Evolutionary conservation across 2,113 vertebrate species (phyloP).

Genomic region (Argyrosomus japonicus): DNA sequence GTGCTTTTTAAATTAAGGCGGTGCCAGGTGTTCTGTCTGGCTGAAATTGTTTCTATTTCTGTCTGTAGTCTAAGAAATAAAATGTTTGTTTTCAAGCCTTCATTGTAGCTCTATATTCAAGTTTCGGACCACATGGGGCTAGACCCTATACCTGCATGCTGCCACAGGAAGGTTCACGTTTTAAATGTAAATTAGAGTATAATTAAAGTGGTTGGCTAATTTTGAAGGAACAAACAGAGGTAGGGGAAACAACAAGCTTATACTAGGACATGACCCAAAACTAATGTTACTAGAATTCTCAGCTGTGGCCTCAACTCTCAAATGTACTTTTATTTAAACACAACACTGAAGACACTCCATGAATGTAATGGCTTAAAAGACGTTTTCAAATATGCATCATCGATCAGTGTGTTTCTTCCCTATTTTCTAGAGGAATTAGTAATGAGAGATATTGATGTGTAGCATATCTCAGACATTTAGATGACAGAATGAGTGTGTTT

Average conservation of each 20-base stretch:
- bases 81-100: background rate
- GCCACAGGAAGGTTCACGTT: constrained; percentile 6
- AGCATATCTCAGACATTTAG: constrained; percentile 3
- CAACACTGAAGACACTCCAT: background rate
- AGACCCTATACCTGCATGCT: background rate
- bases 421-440: constrained; percentile 25
- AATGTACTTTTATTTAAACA: constrained; percentile 26
- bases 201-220: constrained; percentile 13
- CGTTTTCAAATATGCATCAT: constrained; percentile 14
- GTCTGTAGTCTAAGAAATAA: background rate
- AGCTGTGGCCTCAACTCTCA: constrained; percentile 10
- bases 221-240: constrained; percentile 26
- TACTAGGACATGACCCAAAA: constrained; percentile 33
- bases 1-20: background rate
- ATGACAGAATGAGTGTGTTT: constrained; percentile 25
- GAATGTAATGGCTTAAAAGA: constrained; percentile 1
- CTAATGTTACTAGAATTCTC: constrained; percentile 16
- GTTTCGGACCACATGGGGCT: background rate
- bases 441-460: constrained; percentile 11
- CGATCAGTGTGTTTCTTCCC: background rate
- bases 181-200: constrained; percentile 20
- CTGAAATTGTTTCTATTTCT: background rate
- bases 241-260: background rate
- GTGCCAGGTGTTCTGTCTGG: background rate
- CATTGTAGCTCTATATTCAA: background rate